Evolutionary conservation across 2,888 invertebrate species (phyloP).

Genomic region (Acrobasis repandana): DNA sequence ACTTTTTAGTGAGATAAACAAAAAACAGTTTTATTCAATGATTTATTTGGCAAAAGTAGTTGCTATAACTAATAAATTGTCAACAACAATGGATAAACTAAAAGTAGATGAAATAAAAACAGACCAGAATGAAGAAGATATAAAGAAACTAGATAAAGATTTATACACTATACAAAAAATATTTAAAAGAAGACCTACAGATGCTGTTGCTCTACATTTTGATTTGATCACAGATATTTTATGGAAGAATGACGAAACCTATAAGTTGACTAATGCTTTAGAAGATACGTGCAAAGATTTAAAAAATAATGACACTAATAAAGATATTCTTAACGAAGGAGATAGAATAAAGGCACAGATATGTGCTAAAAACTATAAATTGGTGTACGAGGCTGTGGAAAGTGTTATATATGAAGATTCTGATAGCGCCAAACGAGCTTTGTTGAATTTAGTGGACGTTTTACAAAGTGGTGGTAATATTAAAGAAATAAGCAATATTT

Average conservation of each 20-base stretch:
- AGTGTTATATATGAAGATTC: conserved; percentile 46
- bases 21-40: conserved; percentile 54
- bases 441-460: conserved; percentile 48
- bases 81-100: conserved; percentile 44
- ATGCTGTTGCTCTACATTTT: conserved; percentile 61
- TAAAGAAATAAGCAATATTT: conserved; percentile 45
- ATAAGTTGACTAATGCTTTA: conserved; percentile 52
- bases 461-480: conserved; percentile 39
- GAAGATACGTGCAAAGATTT: conserved; percentile 51
- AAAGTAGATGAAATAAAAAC: conserved; percentile 37
- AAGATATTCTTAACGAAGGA: conserved; percentile 54
- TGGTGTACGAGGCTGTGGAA: conserved; percentile 51
- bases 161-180: conserved; percentile 50
- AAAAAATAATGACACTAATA: conserved; percentile 48
- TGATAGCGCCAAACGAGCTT: conserved; percentile 45
- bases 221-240: conserved; percentile 64
- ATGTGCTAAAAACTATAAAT: conserved; percentile 58
- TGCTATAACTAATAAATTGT: conserved; percentile 57
- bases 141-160: conserved; percentile 46
- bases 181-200: conserved; percentile 60
- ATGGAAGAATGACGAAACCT: conserved; percentile 49
- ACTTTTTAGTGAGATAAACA: conserved; percentile 56
- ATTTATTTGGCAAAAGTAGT: conserved; percentile 65
- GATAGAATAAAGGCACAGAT: conserved; percentile 54
- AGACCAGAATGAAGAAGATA: conserved; percentile 42